These are phyloP conservation scores for Tachina grossa DNA, from an alignment of 2,888 invertebrate species.

Conservation along the genomic window DNA sequence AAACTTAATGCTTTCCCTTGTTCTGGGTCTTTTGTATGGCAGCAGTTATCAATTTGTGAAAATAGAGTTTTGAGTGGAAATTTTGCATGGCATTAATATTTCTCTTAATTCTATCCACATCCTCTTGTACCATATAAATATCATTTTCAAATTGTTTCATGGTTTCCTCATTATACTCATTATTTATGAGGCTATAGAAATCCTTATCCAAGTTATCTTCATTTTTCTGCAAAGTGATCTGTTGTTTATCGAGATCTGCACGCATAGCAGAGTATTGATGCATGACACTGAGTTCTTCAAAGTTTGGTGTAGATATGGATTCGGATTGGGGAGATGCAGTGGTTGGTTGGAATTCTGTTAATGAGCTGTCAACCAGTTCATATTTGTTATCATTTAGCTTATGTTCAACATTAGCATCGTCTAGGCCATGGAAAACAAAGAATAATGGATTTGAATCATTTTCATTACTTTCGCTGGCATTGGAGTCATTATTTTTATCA, in stretches of 20 bases:
- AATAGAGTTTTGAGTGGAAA: constrained; percentile 23
- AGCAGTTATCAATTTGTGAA: constrained; percentile 36
- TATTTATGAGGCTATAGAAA: constrained; percentile 20
- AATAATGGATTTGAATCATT: background rate
- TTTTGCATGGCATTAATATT: constrained; percentile 38
- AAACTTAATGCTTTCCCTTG: background rate
- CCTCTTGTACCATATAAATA: background rate
- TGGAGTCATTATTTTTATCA: background rate
- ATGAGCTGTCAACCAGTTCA: background rate
- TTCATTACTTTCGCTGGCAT: constrained; percentile 13
- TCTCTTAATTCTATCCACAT: constrained; percentile 35
- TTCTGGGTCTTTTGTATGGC: constrained; percentile 12
- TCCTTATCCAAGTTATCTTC: constrained; percentile 1
- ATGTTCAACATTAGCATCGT: background rate
- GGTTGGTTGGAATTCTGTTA: background rate
- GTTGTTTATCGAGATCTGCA: background rate
- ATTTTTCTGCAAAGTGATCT: background rate
- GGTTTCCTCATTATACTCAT: background rate
- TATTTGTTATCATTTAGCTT: constrained; percentile 32
- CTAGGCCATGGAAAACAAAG: background rate
- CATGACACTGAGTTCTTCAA: background rate
- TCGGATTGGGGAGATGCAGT: background rate
- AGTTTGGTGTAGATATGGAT: background rate
- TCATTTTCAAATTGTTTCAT: constrained; percentile 38
- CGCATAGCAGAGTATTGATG: constrained; percentile 31